A percentile compares a stretch with the other conserved stretches of the same genome.
Evolutionary conservation across 2,888 invertebrate species (phyloP).

Genomic region (Polymixis flavicincta): DNA sequence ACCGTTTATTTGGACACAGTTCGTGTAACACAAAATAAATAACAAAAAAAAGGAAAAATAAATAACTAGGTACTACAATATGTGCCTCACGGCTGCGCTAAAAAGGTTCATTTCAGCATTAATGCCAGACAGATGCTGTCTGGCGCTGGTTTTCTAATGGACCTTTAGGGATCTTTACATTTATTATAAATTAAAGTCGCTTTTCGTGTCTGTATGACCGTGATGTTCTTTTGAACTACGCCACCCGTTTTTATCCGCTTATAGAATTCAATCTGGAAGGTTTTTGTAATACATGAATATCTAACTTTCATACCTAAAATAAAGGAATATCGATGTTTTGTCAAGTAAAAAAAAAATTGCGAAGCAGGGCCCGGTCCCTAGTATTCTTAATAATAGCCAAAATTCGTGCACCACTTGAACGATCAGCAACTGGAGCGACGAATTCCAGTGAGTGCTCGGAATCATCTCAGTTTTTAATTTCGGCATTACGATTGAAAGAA

Average conservation of each 20-base stretch:
- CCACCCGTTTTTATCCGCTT: neutral
- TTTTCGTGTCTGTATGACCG: neutral
- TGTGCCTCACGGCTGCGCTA: too few relatives aligned
- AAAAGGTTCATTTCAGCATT: too few relatives aligned
- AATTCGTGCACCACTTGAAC: conserved; percentile 18
- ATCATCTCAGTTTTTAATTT: conserved; percentile 36
- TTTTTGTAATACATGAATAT: neutral
- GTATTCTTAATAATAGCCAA: neutral
- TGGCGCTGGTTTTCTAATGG: too few relatives aligned
- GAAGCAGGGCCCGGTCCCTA: neutral
- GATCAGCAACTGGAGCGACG: neutral
- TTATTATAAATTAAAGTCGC: neutral
- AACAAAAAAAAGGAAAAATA: too few relatives aligned
- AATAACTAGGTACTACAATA: too few relatives aligned
- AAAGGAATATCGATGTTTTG: neutral
- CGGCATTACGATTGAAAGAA: conserved; percentile 27
- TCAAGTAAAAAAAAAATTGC: too few relatives aligned
- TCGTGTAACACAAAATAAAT: too few relatives aligned
- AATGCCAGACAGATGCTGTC: too few relatives aligned
- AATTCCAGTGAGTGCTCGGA: conserved; percentile 21
- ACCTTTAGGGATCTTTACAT: too few relatives aligned
- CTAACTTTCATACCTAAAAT: too few relatives aligned
- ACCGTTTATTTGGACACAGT: too few relatives aligned
- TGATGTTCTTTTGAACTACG: neutral
- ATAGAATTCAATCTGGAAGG: neutral